A percentile compares a stretch with the other conserved stretches of the same genome.
Evolutionary conservation across 1,140 invertebrate species (phyloP).

Genomic region (Lordiphosa stackelbergi): DNA sequence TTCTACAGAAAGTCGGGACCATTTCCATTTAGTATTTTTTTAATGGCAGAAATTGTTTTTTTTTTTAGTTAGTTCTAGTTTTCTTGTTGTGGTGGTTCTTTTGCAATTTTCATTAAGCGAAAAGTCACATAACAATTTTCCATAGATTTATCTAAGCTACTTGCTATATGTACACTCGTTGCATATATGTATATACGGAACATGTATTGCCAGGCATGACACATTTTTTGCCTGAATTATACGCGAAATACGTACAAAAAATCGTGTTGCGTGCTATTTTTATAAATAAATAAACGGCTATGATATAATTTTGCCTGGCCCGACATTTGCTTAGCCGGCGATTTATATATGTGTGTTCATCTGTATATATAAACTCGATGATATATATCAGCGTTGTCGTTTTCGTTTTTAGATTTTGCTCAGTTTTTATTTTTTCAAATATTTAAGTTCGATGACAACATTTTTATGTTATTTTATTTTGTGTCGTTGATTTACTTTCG

Average conservation of each 20-base stretch:
- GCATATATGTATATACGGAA: conserved; percentile 6
- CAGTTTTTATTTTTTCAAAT: conserved; percentile 46
- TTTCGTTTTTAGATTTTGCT: conserved; percentile 53
- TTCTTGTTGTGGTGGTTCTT: too few relatives aligned
- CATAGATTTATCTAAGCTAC: not conserved
- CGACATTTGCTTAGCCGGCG: conserved; percentile 56
- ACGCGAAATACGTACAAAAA: conserved; percentile 25
- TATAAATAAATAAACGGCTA: conserved; percentile 49
- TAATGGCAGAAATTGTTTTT: too few relatives aligned
- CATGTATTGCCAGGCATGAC: conserved; percentile 46
- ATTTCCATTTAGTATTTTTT: too few relatives aligned
- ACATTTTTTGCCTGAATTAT: conserved; percentile 44
- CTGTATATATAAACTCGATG: conserved; percentile 12
- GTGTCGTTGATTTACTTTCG: conserved; percentile 37
- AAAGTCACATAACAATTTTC: too few relatives aligned
- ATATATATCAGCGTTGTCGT: conserved; percentile 39
- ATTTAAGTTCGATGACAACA: conserved; percentile 22
- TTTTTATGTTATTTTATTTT: conserved; percentile 24
- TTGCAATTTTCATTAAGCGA: too few relatives aligned
- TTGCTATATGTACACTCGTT: not conserved
- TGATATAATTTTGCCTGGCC: conserved; percentile 62
- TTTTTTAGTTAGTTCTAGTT: too few relatives aligned
- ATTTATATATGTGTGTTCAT: conserved; percentile 24
- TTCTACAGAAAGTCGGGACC: too few relatives aligned
- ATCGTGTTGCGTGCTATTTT: conserved; percentile 48